These are phyloP conservation scores for Mnemiopsis leidyi DNA, from an alignment of 37 sponge, comb jelly and placozoan genomes.

Conservation along the genomic window DNA sequence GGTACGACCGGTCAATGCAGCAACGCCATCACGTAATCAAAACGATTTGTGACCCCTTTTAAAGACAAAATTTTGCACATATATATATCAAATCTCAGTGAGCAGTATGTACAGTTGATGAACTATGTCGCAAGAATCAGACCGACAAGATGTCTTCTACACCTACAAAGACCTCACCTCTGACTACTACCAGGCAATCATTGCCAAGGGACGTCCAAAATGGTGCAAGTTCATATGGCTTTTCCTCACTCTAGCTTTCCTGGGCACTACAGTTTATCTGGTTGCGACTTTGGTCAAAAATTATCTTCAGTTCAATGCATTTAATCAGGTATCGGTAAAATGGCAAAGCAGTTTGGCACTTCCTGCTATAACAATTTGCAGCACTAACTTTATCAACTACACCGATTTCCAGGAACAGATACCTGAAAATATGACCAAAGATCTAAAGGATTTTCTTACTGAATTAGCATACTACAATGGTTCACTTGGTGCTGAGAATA, in stretches of 20 bases:
- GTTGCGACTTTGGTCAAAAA: neutral
- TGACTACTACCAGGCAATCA: conserved; percentile 22
- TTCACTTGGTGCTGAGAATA: neutral
- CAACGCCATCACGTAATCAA: too few relatives aligned
- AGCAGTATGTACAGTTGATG: too few relatives aligned
- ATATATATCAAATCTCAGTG: too few relatives aligned
- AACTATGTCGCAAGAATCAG: too few relatives aligned
- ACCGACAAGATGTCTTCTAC: too few relatives aligned
- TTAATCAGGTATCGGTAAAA: neutral
- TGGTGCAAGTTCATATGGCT: conserved; percentile 43
- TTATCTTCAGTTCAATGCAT: conserved; percentile 1
- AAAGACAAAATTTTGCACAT: too few relatives aligned
- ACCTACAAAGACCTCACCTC: neutral
- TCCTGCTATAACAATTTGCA: conserved; percentile 59
- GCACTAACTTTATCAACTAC: neutral
- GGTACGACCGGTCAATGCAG: too few relatives aligned
- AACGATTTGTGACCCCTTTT: too few relatives aligned
- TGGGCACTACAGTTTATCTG: neutral
- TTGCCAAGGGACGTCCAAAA: neutral
- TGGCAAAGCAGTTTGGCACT: neutral
- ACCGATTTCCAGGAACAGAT: neutral
- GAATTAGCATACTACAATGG: neutral
- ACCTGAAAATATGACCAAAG: neutral
- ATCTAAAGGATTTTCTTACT: neutral
- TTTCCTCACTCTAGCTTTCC: neutral